A percentile compares a stretch with the other conserved stretches of the same genome.
Conservation (phyloP, 2,113 vertebrate species). For the Coptodon rendalli region DNA sequence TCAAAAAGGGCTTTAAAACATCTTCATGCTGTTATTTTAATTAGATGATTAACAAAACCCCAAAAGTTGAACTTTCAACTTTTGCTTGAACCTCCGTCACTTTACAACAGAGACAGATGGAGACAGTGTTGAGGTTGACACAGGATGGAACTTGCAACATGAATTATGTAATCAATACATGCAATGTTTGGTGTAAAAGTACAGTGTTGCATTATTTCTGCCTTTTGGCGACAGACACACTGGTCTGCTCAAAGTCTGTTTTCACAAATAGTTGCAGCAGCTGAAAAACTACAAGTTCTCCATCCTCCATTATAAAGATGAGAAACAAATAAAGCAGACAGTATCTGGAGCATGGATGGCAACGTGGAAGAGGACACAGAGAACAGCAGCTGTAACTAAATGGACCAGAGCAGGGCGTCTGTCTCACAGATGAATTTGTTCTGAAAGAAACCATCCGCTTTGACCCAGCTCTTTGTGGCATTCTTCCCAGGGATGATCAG, state of each 20-base stretch:
- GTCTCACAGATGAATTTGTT: constrained; percentile 44
- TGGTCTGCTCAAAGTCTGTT: not conserved
- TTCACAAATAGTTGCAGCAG: not conserved
- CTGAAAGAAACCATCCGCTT: accelerated
- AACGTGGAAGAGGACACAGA: not conserved
- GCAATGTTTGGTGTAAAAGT: not conserved
- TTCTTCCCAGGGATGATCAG: accelerated
- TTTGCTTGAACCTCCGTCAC: accelerated
- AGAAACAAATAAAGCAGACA: not conserved
- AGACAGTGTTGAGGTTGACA: accelerated
- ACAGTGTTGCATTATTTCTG: not conserved
- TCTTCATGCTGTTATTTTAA: not conserved
- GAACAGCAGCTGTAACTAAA: not conserved
- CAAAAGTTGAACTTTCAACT: not conserved
- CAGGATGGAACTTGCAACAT: not conserved
- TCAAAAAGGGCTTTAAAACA: accelerated
- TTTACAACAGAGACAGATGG: not conserved
- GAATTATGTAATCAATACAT: not conserved
- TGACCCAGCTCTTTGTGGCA: not conserved
- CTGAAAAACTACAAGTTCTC: not conserved
- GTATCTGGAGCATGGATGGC: not conserved
- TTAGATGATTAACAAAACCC: not conserved
- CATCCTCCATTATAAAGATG: not conserved
- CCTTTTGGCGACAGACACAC: accelerated
- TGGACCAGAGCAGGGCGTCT: not conserved